Base-by-base conservation (phyloP, 37 sponge, comb jelly and placozoan species). In the Haliclona indistincta region DNA sequence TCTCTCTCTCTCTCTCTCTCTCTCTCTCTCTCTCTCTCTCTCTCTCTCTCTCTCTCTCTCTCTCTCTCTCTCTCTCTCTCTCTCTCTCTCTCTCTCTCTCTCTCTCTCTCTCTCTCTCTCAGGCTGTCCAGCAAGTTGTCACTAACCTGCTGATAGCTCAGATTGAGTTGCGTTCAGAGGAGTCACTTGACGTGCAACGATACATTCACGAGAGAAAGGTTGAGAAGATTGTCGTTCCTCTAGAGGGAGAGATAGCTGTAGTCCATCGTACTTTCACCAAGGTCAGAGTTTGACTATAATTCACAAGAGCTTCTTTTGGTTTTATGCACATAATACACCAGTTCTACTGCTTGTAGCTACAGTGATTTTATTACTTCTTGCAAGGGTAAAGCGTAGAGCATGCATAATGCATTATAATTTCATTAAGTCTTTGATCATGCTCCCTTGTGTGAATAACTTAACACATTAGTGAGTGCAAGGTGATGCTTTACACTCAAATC, bases 121-220 rank as follows among this genome's bases (percentile, higher is more conserved):
- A 95, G 95, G 89, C 89, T 53, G 94, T 97, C 47, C 97, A 97
- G 67, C 87, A 95, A 56, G 96, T 98, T 25, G 73, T 98, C 35
- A 80, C 82, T 10, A 98, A 95, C 71, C 81, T 98, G 37, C 83
- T 84, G 67, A 95, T 98, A 23, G 39, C 86, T 7, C 91, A 90
- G 54, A 96, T 98, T 67, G 99, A 98, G 77, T 44, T 98, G 36
- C 56, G 99, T 1, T 81, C 91, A 42, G 99, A 98, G 47, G 96
- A 98, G 13, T 90, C 96, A 38, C 72, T 95, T 60, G 99, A 98
- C 65, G 84, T 95, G 10, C 84, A 83, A 69, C 96, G 74, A 4
- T 98, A 95, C 78, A 63, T 82, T 20, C 93, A 98, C 66, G 72
- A 84, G 39, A 85, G 96, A 65, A 88, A 79, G 43, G 80, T 89